Conservation (phyloP, 2,113 vertebrate species). For the Erythrocebus patas region DNA sequence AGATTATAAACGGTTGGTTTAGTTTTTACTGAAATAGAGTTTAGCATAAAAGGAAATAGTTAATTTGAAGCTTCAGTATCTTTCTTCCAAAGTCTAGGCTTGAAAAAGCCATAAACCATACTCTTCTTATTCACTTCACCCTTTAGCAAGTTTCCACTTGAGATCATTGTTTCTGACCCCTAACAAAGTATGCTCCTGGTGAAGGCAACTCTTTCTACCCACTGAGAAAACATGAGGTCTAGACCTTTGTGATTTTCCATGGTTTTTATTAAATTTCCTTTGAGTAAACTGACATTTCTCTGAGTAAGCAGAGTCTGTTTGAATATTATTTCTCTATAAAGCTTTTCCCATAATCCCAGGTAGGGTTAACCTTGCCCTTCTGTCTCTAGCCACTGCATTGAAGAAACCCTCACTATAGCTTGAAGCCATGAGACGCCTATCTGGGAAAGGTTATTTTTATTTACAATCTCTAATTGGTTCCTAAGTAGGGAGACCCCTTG, state of each 20-base stretch:
- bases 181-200: neutral
- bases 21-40: neutral
- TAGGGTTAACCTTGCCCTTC: neutral
- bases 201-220: neutral
- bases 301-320: neutral
- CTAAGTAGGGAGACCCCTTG: neutral
- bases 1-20: neutral
- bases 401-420: neutral
- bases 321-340: neutral
- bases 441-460: neutral
- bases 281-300: neutral
- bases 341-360: neutral
- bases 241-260: neutral
- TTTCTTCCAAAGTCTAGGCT: neutral
- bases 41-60: slow-evolving; percentile 1
- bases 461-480: neutral
- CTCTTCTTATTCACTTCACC: neutral
- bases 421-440: neutral
- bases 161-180: neutral
- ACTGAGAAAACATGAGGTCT: neutral
- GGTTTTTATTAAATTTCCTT: neutral
- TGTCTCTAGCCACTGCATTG: neutral
- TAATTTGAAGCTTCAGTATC: neutral
- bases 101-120: neutral
- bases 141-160: neutral